These are phyloP conservation scores for Pipa parva DNA, from an alignment of 2,113 vertebrate genomes.

Conservation along the genomic window DNA sequence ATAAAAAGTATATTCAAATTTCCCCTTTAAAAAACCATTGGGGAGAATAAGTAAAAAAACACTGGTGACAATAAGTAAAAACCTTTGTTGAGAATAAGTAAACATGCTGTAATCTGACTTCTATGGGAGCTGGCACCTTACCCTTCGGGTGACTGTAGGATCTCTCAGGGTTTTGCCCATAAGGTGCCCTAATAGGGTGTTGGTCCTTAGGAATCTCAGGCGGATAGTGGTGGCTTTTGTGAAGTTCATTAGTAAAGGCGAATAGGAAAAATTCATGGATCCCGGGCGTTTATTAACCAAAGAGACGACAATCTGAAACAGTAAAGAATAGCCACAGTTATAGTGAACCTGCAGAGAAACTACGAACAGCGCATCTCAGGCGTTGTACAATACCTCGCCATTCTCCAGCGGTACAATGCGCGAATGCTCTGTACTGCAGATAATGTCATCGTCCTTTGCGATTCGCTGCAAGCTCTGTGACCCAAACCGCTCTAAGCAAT, in stretches of 20 bases:
- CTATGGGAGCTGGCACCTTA: too few species aligned
- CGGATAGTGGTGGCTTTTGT: slow-evolving; percentile 94
- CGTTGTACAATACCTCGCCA: slow-evolving; percentile 75
- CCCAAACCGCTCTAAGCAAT: slow-evolving; percentile 90
- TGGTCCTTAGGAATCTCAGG: slow-evolving; percentile 89
- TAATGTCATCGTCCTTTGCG: slow-evolving; percentile 67
- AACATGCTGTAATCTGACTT: too few species aligned
- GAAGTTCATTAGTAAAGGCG: slow-evolving; percentile 85
- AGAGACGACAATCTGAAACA: slow-evolving; percentile 86
- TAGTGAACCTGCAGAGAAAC: not conserved
- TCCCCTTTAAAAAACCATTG: too few species aligned
- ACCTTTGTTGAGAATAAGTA: too few species aligned
- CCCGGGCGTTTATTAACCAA: slow-evolving; percentile 92
- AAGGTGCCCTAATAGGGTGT: slow-evolving; percentile 92
- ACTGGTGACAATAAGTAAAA: too few species aligned
- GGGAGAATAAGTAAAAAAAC: too few species aligned
- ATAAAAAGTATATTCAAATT: too few species aligned
- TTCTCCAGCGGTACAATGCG: slow-evolving; percentile 93
- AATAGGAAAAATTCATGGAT: slow-evolving; percentile 95
- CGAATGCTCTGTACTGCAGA: slow-evolving; percentile 90
- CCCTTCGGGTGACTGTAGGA: slow-evolving; percentile 94
- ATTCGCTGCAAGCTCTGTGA: slow-evolving; percentile 79
- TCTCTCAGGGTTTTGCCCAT: slow-evolving; percentile 94
- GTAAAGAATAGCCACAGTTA: too few species aligned
- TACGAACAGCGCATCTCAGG: too few species aligned